A percentile compares a stretch with the other conserved stretches of the same genome.
phyloP scores from a whole-genome alignment of 2,888 invertebrate species.

The Drosophila niveifrons region DNA sequence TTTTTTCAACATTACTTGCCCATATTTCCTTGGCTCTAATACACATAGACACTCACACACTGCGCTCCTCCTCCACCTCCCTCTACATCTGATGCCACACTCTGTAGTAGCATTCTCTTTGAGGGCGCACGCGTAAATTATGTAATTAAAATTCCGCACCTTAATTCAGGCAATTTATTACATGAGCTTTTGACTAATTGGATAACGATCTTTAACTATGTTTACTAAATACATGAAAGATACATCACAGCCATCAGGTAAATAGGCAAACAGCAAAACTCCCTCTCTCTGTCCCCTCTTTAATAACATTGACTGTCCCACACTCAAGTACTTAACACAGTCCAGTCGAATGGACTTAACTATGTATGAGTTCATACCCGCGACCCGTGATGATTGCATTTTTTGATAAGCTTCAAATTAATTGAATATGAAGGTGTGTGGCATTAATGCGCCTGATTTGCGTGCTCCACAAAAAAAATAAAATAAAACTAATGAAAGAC shows the following conservation, averaged over 20 bases:
- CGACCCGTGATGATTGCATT: conserved; percentile 62
- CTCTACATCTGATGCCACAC: not conserved
- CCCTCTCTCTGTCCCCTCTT: too few relatives aligned
- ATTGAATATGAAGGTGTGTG: conserved; percentile 65
- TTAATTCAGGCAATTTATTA: conserved; percentile 84
- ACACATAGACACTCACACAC: not conserved
- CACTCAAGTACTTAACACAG: too few relatives aligned
- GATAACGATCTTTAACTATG: conserved; percentile 80
- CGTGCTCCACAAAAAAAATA: conserved; percentile 25
- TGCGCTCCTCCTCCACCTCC: not conserved
- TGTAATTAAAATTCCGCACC: conserved; percentile 85
- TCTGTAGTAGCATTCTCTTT: conserved; percentile 7
- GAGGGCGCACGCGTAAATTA: conserved; percentile 81
- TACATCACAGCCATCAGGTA: conserved; percentile 42
- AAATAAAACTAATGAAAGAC: conserved; percentile 19
- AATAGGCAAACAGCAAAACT: conserved; percentile 13
- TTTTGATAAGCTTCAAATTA: conserved; percentile 64
- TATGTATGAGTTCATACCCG: conserved; percentile 67
- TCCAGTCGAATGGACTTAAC: not conserved
- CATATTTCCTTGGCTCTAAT: conserved; percentile 37
- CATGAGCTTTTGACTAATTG: conserved; percentile 80
- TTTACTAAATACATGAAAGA: conserved; percentile 69
- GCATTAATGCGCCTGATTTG: conserved; percentile 37
- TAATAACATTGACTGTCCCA: too few relatives aligned
- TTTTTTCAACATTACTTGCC: conserved; percentile 40